Conservation (phyloP, 2,113 vertebrate species). For the Cacatua alba region DNA sequence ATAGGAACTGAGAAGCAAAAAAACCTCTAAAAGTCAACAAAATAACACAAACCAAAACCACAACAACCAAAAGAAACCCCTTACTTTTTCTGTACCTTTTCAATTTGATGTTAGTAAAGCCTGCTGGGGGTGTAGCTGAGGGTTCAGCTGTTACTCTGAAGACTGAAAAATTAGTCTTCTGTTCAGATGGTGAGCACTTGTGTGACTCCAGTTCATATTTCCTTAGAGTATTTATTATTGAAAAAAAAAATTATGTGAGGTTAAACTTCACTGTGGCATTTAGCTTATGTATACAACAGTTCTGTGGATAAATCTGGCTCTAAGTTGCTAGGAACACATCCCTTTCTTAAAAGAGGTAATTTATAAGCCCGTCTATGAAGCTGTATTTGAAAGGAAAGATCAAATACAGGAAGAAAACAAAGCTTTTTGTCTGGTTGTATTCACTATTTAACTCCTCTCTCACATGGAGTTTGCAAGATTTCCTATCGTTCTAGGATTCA, state of each 20-base stretch:
- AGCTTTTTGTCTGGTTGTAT: neutral
- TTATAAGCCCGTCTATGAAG: constrained; percentile 41
- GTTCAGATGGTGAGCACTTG: neutral
- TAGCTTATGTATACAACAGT: constrained; percentile 7
- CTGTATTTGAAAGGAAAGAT: constrained; percentile 30
- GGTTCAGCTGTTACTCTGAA: neutral
- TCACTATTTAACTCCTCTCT: constrained; percentile 24
- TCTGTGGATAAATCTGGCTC: constrained; percentile 40
- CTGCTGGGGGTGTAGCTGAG: neutral
- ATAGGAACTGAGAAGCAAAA: neutral
- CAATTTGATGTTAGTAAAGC: neutral
- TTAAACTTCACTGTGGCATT: constrained; percentile 10
- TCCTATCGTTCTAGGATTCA: constrained; percentile 30
- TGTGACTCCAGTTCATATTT: neutral
- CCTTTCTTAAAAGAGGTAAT: constrained; percentile 32
- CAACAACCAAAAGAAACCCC: neutral
- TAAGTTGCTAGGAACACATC: constrained; percentile 11
- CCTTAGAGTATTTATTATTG: neutral
- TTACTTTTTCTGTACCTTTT: neutral
- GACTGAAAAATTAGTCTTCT: neutral
- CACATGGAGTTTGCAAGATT: constrained; percentile 14
- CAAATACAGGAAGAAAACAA: constrained; percentile 30
- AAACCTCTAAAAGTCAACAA: neutral
- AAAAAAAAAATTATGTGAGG: neutral
- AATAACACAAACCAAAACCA: neutral